Evolutionary conservation across 2,797 vertebrate genomes (phyloP).

Genomic region (Gymnothorax reevesii): DNA sequence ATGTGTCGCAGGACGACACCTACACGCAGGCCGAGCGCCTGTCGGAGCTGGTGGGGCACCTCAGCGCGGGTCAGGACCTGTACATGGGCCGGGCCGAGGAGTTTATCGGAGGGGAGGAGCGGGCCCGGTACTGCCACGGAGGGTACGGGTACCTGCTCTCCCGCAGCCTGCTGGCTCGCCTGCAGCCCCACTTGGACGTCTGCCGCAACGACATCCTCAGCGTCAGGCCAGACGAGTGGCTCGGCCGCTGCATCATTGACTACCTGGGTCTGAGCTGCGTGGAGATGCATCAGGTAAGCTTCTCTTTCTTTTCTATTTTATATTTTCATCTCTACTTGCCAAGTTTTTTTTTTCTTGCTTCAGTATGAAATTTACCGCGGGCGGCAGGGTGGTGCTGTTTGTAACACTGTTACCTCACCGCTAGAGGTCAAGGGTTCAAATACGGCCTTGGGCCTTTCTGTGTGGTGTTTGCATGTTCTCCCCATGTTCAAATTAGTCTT

Average conservation of each 20-base stretch:
- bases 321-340: not conserved
- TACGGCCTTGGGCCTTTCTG: too few species aligned
- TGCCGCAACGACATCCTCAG: slow-evolving; percentile 97
- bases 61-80: slow-evolving; percentile 89
- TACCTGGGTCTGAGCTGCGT: slow-evolving; percentile 88
- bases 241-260: slow-evolving; percentile 96
- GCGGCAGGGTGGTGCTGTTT: too few species aligned
- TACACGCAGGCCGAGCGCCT: slow-evolving; percentile 88
- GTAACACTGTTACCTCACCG: too few species aligned
- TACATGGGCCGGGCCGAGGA: slow-evolving; percentile 93
- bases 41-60: slow-evolving; percentile 83
- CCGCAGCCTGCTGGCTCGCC: slow-evolving; percentile 84
- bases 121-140: slow-evolving; percentile 89
- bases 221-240: slow-evolving; percentile 92
- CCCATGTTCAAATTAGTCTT: too few species aligned
- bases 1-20: slow-evolving; percentile 91
- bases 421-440: too few species aligned
- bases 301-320: not conserved
- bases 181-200: slow-evolving; percentile 86
- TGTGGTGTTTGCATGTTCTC: too few species aligned
- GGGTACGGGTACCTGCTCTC: slow-evolving; percentile 94
- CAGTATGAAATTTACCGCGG: not conserved
- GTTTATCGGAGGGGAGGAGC: slow-evolving; percentile 92
- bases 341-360: not conserved
- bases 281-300: slow-evolving; percentile 85